Evolutionary conservation across 2,797 vertebrate genomes (phyloP), one percentile per base, ranked within the genome.

Genomic region (Xerus rutilus): DNA sequence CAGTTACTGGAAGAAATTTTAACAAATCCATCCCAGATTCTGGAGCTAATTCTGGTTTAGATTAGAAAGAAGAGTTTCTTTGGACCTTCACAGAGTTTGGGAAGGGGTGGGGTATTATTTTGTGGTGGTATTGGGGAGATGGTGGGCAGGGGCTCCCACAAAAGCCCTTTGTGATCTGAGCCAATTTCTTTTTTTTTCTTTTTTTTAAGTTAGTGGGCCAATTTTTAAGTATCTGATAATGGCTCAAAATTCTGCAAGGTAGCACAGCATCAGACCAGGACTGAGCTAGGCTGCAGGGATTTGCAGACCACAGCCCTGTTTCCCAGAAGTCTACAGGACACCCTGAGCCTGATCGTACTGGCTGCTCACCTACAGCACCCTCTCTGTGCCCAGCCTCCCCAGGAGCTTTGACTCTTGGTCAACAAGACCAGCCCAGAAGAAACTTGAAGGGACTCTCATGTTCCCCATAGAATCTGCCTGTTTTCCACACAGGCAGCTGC

Each of bases 11-110:
- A 78, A 92, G 86, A 81, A 82, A 93, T 70, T 70, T 8, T 11
- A 78, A 47, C 64, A 52, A 88, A 82, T 69, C 62, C 62, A 18
- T 69, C 86, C 89, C 78, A 81, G 82, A 69, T 39, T 43, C 54
- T 67, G 54, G 59, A 89, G 54, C 45, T 57, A 43, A 87, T 13
- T 89, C 57, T 9, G 47, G 62, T 59, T 82, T 90, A 78, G 20
- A 78, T 17, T 9, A 47, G 86, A 93, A 85, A 84, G 70, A 49
- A 43, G 47, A 21, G 14, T 65, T 73, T 45, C 59, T 76, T 93
- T 47, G 28, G 54, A 74, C 82, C 18, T 17, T 4, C 15, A 5
- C 59, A 47, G 73, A 83, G 43, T 30, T 74, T 88, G 65, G 86
- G 52, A 23, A 88, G 47, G 49, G 3, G 54, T 52, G 11, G 14